Evolutionary conservation across 2,888 invertebrate genomes (phyloP), one percentile per base, ranked within the genome.

Genomic region (Norana najaformis): DNA sequence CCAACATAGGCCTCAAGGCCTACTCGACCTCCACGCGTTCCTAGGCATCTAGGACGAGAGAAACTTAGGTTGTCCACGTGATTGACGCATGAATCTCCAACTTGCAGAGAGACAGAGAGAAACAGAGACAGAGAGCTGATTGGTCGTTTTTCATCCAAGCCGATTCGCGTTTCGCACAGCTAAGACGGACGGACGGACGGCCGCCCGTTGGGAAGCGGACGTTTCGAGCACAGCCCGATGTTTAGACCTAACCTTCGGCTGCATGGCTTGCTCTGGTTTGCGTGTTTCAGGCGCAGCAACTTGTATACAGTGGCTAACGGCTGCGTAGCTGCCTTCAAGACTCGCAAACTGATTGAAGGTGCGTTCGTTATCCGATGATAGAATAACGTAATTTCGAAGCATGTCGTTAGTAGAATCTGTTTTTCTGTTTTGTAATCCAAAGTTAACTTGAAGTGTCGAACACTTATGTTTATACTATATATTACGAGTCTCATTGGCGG

Each of bases 51-150:
- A 13, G 69, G 69, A 69, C 69, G 69, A 69, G 69, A 69, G 30
- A 69, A n/a, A 69, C 30, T n/a, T 8, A 69, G 69, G 69, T n/a
- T 69, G 69, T 69, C 69, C 69, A 69, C 69, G 69, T 69, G 69
- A 69, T 69, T 69, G 69, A 69, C 69, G 69, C 69, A n/a, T 69
- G 69, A 69, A 30, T 69, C 69, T 69, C 69, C 69, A 69, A 69
- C n/a, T 69, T n/a, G n/a, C n/a, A 69, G 69, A 69, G 23, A 53
- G 69, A 30, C 11, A 47, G 16, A 8, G 16, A 47, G 47, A 47
- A 18, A 47, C 18, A 16, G 18, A 16, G 18, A 13, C 18, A 11
- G 30, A 69, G 69, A 47, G 69, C n/a, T n/a, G n/a, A n/a, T 69
- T 69, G 69, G 69, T 69, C 69, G 69, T n/a, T 69, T 69, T 69